Evolutionary conservation across 1,140 invertebrate species (phyloP).

Genomic region (Leptinotarsa lineolata): DNA sequence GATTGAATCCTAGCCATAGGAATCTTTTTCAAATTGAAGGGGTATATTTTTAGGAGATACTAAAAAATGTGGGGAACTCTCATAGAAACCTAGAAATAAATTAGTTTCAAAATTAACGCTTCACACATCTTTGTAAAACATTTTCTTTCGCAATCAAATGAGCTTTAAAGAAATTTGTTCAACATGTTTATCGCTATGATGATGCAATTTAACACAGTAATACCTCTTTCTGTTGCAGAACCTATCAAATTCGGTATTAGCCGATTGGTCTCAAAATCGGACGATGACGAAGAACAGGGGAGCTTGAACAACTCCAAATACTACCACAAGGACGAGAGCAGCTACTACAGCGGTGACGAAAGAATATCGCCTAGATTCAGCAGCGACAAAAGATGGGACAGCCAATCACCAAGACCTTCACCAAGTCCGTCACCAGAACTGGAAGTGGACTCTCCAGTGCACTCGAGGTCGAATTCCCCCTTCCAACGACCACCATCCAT

Average conservation of each 20-base stretch:
- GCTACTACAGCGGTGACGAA: conserved; percentile 46
- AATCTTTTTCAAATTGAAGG: too few species aligned
- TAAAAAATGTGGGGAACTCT: too few species aligned
- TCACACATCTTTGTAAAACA: too few species aligned
- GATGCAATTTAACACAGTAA: too few species aligned
- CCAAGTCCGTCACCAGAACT: conserved; percentile 66
- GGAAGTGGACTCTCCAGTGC: conserved; percentile 71
- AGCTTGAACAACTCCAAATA: conserved; percentile 53
- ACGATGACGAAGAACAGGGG: conserved; percentile 59
- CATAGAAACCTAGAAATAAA: too few species aligned
- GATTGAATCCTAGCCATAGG: too few species aligned
- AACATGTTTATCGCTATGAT: too few species aligned
- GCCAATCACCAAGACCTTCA: conserved; percentile 60
- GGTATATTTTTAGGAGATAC: too few species aligned
- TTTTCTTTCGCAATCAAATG: too few species aligned
- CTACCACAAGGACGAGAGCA: conserved; percentile 42
- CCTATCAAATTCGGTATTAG: conserved; percentile 75
- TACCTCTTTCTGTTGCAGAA: conserved; percentile 61
- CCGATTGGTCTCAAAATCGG: conserved; percentile 67
- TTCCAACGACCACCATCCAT: conserved; percentile 60
- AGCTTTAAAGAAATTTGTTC: too few species aligned
- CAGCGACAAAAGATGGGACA: conserved; percentile 45
- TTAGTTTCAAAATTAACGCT: too few species aligned
- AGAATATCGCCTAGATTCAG: conserved; percentile 45
- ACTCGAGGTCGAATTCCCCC: conserved; percentile 57